Evolutionary conservation across 2,888 invertebrate genomes (phyloP), one percentile per base, ranked within the genome.

Genomic region (Caenorhabditis panamensis): DNA sequence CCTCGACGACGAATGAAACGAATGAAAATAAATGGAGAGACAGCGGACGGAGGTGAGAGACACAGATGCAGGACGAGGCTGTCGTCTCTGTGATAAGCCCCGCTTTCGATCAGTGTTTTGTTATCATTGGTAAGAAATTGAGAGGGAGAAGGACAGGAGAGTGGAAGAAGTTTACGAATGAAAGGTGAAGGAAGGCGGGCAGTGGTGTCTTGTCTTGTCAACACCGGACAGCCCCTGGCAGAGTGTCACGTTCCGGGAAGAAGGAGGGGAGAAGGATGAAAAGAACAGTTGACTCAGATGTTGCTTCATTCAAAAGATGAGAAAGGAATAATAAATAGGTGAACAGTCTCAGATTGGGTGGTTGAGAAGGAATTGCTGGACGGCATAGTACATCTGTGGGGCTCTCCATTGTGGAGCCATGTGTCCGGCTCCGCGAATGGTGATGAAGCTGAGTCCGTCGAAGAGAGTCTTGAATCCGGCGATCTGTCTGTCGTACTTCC

Each of bases 391-490:
- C 88, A 88, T 90, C 68, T 89, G 87, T 58, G 88, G 88, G 13
- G 90, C 88, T 41, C 84, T 79, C 90, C 90, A 90, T 75, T 90
- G 90, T 31, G 90, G 90, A 13, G 90, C 89, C 89, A 89, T 89
- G 73, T 89, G 89, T 58, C 89, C 85, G 16, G 86, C 85, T 44
- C 86, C 86, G 22, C 85, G 83, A 22, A 86, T 83, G 11, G 78
- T 77, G 54, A 84, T 61, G 84, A 84, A 90, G 31, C 88, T 88
- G 44, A 90, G 82, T 9, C 90, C 90, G 24, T 88, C 83, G 83
- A 89, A 91, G 54, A 88, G 82, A 6, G 91, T 91, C 56, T 90
- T 89, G 87, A 90, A 91, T 18, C 91, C 91, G 66, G 91, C 91
- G 58, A 91, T 88, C 82, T 91, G 91, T 20, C 87, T 76, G 77